Base-by-base conservation (phyloP, 2,797 vertebrate genomes). In the Hafferia zeledoni region DNA sequence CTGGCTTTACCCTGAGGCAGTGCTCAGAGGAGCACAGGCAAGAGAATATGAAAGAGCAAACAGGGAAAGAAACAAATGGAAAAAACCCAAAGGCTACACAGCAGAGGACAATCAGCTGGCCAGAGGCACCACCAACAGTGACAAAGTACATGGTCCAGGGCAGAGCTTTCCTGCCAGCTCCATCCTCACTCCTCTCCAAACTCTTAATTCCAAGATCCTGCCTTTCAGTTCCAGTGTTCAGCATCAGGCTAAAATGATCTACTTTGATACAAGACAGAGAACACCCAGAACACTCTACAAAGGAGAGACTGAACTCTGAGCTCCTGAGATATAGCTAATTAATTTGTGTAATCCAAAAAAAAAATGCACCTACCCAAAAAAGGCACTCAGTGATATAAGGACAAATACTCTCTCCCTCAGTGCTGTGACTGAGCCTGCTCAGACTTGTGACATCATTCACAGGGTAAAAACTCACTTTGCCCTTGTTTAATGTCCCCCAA, bases 361-460 rank as follows among this genome's bases (percentile, higher is more conserved):
- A 43, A 11, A 3, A 56, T 39, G 5, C 17, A 77, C 24, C 56
- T 75, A 47, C 14, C 23, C 10, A 25, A 37, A 70, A 25, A 52
- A 55, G 25, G 37, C 17, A 35, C 12, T 31, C 6, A 41, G 55
- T 12, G 16, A 63, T 6, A 7, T 0, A 46, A 83, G 63, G 47
- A 67, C 69, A 71, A 72, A 39, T 5, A 52, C 2, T 37, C 65
- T 52, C 33, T 44, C 17, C 24, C 39, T 74, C 50, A 17, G 39
- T 7, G 50, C 46, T 9, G 4, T 47, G 63, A 22, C 39, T 23
- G 43, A 83, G 35, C 28, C 35, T 37, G 30, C 28, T 60, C 39
- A 31, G 52, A 68, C n/a, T 28, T 17, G 0, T 4, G 4, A 46
- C 9, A 12, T 68, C 30, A 19, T 5, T 50, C 31, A n/a, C 0